These are phyloP conservation scores for Xerus inauris DNA, from an alignment of 2,113 vertebrate species.

Conservation along the genomic window DNA sequence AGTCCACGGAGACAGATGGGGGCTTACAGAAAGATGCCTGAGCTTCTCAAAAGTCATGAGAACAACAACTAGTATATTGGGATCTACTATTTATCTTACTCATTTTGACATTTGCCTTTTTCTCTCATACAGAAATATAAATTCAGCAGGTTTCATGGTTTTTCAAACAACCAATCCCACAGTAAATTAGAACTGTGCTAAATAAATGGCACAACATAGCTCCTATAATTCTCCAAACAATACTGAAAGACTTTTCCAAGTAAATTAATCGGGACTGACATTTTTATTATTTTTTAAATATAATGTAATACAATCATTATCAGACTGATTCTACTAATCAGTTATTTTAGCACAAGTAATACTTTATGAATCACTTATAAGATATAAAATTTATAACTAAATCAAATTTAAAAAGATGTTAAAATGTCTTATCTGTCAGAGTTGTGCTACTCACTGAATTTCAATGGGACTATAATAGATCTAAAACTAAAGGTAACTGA, in stretches of 20 bases:
- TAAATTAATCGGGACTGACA: not conserved
- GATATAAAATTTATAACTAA: conserved; percentile 31
- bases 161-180: not conserved
- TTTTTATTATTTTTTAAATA: conserved; percentile 47
- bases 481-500: conserved; percentile 24
- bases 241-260: not conserved
- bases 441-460: not conserved
- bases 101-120: not conserved
- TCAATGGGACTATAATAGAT: not conserved
- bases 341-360: conserved; percentile 18
- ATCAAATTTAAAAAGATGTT: not conserved
- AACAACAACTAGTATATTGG: not conserved
- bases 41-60: not conserved
- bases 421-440: not conserved
- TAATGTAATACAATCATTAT: not conserved
- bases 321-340: not conserved
- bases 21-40: not conserved
- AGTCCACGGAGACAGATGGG: accelerated
- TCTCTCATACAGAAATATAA: not conserved
- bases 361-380: conserved; percentile 11
- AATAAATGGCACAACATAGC: not conserved
- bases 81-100: not conserved
- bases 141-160: not conserved
- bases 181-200: not conserved
- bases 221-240: not conserved